Percentiles rank a stretch among this genome's conserved stretches.
phyloP scores from a whole-genome alignment of 30 jellyfish, hydroid and myxozoan species.

The Aurelia sp. region DNA sequence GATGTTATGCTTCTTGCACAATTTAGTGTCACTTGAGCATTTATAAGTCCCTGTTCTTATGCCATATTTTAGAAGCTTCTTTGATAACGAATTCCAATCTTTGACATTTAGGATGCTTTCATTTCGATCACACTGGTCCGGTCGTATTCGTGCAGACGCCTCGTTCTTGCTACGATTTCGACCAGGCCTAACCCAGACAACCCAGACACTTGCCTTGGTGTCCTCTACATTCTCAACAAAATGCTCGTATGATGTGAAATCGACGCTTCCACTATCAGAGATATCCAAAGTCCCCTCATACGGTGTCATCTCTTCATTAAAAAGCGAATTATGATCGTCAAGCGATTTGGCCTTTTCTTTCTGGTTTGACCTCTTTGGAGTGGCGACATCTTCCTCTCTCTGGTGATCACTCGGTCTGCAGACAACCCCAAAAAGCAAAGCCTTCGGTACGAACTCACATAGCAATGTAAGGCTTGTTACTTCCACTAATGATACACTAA shows the following conservation, averaged over 20 bases:
- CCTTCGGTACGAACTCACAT: conserved; percentile 32
- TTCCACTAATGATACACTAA: conserved; percentile 51
- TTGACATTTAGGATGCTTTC: conserved; percentile 10
- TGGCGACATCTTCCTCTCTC: neutral
- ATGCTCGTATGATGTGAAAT: conserved; percentile 63
- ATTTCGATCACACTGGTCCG: conserved; percentile 39
- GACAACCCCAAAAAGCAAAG: conserved; percentile 7
- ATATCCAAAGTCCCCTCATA: neutral
- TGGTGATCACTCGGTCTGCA: neutral
- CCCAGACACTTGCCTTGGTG: conserved; percentile 96
- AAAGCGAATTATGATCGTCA: neutral
- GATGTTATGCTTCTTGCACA: conserved; percentile 50
- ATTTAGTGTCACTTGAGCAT: conserved; percentile 60
- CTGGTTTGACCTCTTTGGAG: neutral
- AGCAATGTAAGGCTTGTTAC: conserved; percentile 52
- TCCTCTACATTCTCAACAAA: conserved; percentile 89
- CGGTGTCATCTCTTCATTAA: neutral
- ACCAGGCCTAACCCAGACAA: conserved; percentile 72
- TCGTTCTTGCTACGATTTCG: conserved; percentile 27
- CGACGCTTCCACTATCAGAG: conserved; percentile 29
- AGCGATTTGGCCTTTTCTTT: neutral
- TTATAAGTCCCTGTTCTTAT: conserved; percentile 81
- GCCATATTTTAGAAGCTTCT: conserved; percentile 63
- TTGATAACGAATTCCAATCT: conserved; percentile 70
- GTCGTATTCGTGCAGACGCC: conserved; percentile 8